Base-by-base conservation (phyloP, 2,888 invertebrate species). In the Podotricha telesiphe region DNA sequence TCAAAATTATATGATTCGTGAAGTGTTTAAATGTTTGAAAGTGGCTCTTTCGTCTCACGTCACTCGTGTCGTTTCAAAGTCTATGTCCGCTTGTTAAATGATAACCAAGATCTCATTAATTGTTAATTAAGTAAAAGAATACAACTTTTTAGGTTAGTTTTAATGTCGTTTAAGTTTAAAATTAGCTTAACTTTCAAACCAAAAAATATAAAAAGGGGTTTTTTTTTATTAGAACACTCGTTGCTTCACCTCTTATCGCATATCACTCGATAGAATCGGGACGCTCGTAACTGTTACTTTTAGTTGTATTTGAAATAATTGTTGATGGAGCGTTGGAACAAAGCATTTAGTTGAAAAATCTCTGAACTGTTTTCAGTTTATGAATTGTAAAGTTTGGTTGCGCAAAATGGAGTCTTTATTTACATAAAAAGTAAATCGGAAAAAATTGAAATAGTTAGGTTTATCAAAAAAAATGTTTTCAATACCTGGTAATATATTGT, bases 51-150 rank as follows among this genome's bases (percentile, higher is more conserved):
- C 8, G 7, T 37, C 37, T 37, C 11, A 61, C 51, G 61, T 64
- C 68, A 69, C 69, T 73, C 70, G 72, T 62, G 72, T 42, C 61
- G 15, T 19, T 45, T 45, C 17, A 51, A 65, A 61, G 53, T 45
- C 34, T 76, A 78, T 79, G 78, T 75, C 71, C 75, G 74, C 72
- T 78, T 6, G 28, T 78, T 77, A 78, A 80, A 80, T 79, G 77
- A 73, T 48, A 47, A 48, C 20, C 75, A 77, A 84, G 86, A 86
- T 86, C 86, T 86, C 86, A 86, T 82, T 85, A 83, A 73, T 74
- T 74, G 73, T 59, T 59, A 81, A 80, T 79, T 37, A 55, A 76
- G 81, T 75, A 75, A 75, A 75, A 66, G 64, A 65, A 69, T 67
- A 69, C 58, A 65, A 67, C 48, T 50, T 72, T 64, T 64, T 69